phyloP scores from a whole-genome alignment of 2,797 vertebrate genomes.

The Oryzias sinensis region DNA sequence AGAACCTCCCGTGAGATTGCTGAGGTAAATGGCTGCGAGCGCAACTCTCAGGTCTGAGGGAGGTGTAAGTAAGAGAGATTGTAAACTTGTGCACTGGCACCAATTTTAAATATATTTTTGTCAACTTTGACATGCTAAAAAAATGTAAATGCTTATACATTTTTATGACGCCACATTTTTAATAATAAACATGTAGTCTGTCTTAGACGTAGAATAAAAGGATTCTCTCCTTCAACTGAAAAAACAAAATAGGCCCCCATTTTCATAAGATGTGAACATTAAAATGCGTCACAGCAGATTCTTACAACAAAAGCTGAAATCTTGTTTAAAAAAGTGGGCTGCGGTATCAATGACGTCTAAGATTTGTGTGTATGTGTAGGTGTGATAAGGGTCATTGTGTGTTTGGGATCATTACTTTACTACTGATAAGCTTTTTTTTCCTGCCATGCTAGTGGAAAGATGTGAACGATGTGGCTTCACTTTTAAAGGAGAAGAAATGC shows the following conservation, averaged over 20 bases:
- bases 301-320: conserved; percentile 25
- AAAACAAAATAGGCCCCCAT: too few species aligned
- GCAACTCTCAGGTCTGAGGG: conserved; percentile 41
- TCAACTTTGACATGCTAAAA: too few species aligned
- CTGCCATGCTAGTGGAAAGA: neutral
- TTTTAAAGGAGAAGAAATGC: too few species aligned
- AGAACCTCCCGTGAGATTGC: conserved; percentile 60
- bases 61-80: conserved; percentile 47
- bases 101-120: neutral
- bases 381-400: conserved; percentile 63
- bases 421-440: conserved; percentile 22
- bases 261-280: too few species aligned
- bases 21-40: conserved; percentile 64
- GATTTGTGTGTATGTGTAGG: conserved; percentile 26
- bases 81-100: conserved; percentile 41
- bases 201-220: too few species aligned
- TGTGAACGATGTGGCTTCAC: conserved; percentile 12
- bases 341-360: conserved; percentile 57
- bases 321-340: conserved; percentile 44
- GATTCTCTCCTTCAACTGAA: too few species aligned
- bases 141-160: too few species aligned
- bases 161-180: too few species aligned
- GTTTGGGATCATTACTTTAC: conserved; percentile 49
- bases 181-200: too few species aligned
- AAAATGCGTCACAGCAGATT: too few species aligned